Evolutionary conservation across 2,888 invertebrate genomes (phyloP).

Genomic region (Cyrtodaria siliqua): DNA sequence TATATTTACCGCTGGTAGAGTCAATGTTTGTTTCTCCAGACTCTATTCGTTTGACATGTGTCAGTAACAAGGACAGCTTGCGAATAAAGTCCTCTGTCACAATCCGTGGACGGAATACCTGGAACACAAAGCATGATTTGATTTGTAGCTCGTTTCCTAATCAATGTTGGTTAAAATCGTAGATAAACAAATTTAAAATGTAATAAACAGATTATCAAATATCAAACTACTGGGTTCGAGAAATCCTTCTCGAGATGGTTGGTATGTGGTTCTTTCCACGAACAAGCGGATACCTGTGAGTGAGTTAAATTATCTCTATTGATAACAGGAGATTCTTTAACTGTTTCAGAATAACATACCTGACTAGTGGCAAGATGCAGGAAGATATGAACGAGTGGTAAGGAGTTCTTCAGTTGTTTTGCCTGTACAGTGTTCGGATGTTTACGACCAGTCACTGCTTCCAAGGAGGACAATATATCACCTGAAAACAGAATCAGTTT

Average conservation of each 20-base stretch:
- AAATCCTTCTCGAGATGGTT: too few relatives aligned
- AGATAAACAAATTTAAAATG: too few relatives aligned
- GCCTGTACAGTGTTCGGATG: conserved; percentile 84
- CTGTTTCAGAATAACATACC: too few relatives aligned
- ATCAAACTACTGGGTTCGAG: too few relatives aligned
- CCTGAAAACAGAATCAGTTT: conserved; percentile 73
- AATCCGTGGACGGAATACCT: conserved; percentile 83
- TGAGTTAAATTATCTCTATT: too few relatives aligned
- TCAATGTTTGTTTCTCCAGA: conserved; percentile 84
- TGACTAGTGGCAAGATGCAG: conserved; percentile 83
- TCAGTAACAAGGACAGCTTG: conserved; percentile 77
- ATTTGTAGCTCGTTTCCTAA: too few relatives aligned
- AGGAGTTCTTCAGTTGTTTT: conserved; percentile 81
- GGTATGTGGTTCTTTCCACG: too few relatives aligned
- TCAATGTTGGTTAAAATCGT: too few relatives aligned
- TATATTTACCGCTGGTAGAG: conserved; percentile 79
- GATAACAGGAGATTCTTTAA: too few relatives aligned
- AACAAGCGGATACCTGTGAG: too few relatives aligned
- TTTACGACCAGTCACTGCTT: conserved; percentile 83
- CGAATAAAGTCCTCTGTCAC: conserved; percentile 81
- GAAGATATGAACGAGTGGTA: conserved; percentile 83
- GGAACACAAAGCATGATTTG: too few relatives aligned
- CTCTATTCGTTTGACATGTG: conserved; percentile 83
- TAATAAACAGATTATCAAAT: too few relatives aligned
- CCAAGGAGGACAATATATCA: conserved; percentile 81